Base-by-base conservation (phyloP, 92 coral and sea anemone species). In the Paragorgia papillata region DNA sequence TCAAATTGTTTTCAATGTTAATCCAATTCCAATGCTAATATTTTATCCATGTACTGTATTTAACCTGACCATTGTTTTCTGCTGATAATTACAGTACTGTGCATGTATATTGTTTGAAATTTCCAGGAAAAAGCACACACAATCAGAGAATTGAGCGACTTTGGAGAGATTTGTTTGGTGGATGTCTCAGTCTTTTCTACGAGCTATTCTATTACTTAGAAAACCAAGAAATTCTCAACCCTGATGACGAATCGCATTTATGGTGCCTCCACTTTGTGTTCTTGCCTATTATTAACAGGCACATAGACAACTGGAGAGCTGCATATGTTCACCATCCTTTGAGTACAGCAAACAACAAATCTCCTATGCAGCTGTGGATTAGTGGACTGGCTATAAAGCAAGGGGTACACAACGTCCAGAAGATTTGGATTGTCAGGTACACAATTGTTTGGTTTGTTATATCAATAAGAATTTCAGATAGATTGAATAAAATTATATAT, bases 151-250 rank as follows among this genome's bases (percentile, higher is more conserved):
- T 80, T 15, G 82, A 82, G 49, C 48, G 86, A 44, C 82, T 82
- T 26, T 82, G 86, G 86, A 60, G 86, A 64, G 86, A 82, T 83
- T 65, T 66, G 30, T 68, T 76, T 83, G 76, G n/a, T n/a, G n/a
- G n/a, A n/a, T n/a, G n/a, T n/a, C n/a, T n/a, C n/a, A n/a, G n/a
- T n/a, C n/a, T n/a, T n/a, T n/a, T n/a, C n/a, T n/a, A n/a, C n/a
- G n/a, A n/a, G n/a, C n/a, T n/a, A n/a, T n/a, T n/a, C n/a, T n/a
- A n/a, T n/a, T n/a, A n/a, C n/a, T n/a, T n/a, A n/a, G n/a, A n/a
- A n/a, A n/a, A n/a, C n/a, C n/a, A 35, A 5, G 79, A 66, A 51
- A 55, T 69, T 13, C 79, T 80, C 4, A 50, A 80, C 39, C 79
- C 84, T 34, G 79, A 54, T 55, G 44, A 73, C 2, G 66, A 53